Evolutionary conservation across 1,140 invertebrate genomes (phyloP), one percentile per base, ranked within the genome.

Genomic region (Galleria mellonella): DNA sequence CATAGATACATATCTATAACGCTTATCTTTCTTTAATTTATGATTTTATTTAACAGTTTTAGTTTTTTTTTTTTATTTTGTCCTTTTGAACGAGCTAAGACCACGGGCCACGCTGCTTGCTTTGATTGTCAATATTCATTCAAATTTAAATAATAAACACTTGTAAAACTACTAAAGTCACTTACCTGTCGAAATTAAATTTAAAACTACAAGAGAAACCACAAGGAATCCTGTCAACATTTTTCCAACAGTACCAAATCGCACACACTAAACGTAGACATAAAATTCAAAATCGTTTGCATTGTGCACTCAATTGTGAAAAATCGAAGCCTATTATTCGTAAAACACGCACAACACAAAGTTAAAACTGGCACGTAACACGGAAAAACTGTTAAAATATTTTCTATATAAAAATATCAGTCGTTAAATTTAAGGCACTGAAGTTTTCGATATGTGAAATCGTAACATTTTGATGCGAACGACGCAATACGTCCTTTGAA

Each of bases 141-240:
- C 6, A 23, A 23, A 23, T 23, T 3, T n/a, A 23, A 3, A 23
- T 3, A 23, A 23, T 23, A 23, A 23, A 23, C 17, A 23, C 6
- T 23, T 23, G 6, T 23, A 3, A 23, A 23, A 23, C 2, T n/a
- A 23, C 2, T 23, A 23, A 23, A 23, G 6, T 23, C 32, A 71
- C 73, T 82, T 51, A 82, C 75, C 77, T 36, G 48, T 53, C 33
- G 63, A 72, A 42, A 75, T 59, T 55, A 61, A 52, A 28, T 71
- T 53, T 40, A 65, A 59, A 37, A 79, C 51, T 53, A 71, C 42
- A 47, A 72, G 45, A 60, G 57, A 64, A 62, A 71, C 62, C 58
- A 72, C 64, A 59, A 79, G 33, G 51, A 64, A 72, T 64, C 62
- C 67, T 63, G 59, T 75, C 61, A 77, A 77, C 78, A 83, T 83